These are phyloP conservation scores for Echinometra lucunter DNA, from an alignment of 53 echinoderm and acorn worm species.

Conservation along the genomic window DNA sequence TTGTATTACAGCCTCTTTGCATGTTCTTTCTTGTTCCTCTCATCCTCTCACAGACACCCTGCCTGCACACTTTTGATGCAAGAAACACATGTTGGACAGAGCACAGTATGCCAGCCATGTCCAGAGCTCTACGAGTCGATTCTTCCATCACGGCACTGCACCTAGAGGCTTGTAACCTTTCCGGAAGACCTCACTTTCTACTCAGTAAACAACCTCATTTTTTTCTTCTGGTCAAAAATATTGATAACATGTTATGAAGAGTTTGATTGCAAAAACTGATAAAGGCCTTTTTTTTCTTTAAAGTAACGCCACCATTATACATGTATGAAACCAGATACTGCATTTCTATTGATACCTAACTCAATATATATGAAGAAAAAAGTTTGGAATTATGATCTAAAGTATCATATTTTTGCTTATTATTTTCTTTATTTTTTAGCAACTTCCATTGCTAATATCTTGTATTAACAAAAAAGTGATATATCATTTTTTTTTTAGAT, in stretches of 20 bases:
- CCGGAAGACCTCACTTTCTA: slow-evolving; percentile 94
- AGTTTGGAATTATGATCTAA: too few species aligned
- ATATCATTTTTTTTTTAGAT: too few species aligned
- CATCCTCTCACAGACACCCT: slow-evolving; percentile 76
- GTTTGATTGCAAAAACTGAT: too few species aligned
- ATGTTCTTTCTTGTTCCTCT: slow-evolving; percentile 39
- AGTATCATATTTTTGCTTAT: too few species aligned
- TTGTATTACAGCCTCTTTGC: not conserved
- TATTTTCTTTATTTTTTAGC: too few species aligned
- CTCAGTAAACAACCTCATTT: slow-evolving; percentile 80
- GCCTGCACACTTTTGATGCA: slow-evolving; percentile 90
- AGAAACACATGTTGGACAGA: slow-evolving; percentile 94
- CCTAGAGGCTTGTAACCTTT: slow-evolving; percentile 96
- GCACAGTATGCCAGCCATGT: slow-evolving; percentile 94
- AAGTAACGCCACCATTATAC: too few species aligned
- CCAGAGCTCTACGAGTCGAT: slow-evolving; percentile 89
- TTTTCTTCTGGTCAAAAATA: not conserved
- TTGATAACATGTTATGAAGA: not conserved
- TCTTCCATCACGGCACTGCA: slow-evolving; percentile 84
- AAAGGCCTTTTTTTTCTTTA: too few species aligned
- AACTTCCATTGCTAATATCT: too few species aligned
- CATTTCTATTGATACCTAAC: too few species aligned
- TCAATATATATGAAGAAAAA: too few species aligned
- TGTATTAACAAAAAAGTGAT: too few species aligned
- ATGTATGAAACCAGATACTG: too few species aligned